Conservation (phyloP, 2,113 vertebrate species). For the Tricholaema leucomelas region DNA sequence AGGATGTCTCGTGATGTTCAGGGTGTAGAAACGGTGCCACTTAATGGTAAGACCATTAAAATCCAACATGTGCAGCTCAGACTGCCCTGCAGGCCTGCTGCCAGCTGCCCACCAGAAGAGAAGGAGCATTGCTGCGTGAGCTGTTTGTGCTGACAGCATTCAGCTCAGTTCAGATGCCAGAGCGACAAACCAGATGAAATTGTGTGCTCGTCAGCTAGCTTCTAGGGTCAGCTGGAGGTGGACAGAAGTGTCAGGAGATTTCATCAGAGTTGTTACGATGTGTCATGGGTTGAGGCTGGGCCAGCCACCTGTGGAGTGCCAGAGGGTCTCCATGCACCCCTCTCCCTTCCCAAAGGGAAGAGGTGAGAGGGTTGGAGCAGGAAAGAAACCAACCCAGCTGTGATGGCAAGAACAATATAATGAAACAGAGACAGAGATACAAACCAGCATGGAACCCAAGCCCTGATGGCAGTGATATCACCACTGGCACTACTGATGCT, state of each 20-base stretch:
- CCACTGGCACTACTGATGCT: no score
- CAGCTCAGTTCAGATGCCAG: not conserved
- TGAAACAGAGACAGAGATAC: no score
- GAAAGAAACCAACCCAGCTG: no score
- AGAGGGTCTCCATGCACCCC: no score
- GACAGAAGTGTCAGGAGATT: not conserved
- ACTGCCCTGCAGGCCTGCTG: not conserved
- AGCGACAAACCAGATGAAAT: not conserved
- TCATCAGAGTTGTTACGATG: not conserved
- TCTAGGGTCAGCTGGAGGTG: not conserved
- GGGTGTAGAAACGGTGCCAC: not conserved
- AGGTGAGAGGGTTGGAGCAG: no score
- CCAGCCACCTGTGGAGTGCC: no score
- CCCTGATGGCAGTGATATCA: no score
- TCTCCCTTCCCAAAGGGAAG: no score
- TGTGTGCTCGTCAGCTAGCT: not conserved
- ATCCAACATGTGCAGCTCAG: not conserved
- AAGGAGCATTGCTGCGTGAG: not conserved
- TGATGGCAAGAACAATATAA: no score
- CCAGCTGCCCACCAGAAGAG: not conserved
- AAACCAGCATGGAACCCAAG: no score
- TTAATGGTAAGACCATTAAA: not conserved
- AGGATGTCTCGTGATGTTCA: not conserved
- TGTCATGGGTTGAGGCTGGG: no score
- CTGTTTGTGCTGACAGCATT: not conserved